A percentile compares a stretch with the other conserved stretches of the same genome.
phyloP scores from a whole-genome alignment of 92 coral and sea anemone species.

The Porites divaricata region DNA sequence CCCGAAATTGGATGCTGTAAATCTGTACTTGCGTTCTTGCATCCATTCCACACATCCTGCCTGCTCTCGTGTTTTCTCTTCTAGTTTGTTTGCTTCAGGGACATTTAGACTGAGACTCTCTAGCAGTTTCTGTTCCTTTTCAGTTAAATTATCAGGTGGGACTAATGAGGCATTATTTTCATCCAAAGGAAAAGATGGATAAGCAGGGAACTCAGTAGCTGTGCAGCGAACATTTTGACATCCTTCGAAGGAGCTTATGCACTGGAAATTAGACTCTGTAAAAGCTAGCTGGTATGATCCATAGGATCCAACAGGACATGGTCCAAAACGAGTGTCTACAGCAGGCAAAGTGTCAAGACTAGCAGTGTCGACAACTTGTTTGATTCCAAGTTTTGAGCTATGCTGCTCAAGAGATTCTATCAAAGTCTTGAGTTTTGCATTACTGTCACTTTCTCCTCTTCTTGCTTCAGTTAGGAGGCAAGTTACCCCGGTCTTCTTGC shows the following conservation, averaged over 20 bases:
- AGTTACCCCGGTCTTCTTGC: slow-evolving; percentile 50
- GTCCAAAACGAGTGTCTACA: slow-evolving; percentile 56
- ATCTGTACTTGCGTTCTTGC: slow-evolving; percentile 50
- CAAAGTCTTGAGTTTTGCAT: slow-evolving; percentile 23
- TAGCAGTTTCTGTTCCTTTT: slow-evolving; percentile 45
- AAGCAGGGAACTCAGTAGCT: slow-evolving; percentile 50
- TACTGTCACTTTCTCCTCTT: background rate
- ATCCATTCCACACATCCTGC: slow-evolving; percentile 54
- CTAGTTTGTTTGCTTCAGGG: slow-evolving; percentile 53
- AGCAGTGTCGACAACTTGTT: slow-evolving; percentile 47
- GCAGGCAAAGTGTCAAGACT: slow-evolving; percentile 22
- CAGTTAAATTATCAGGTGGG: slow-evolving; percentile 49
- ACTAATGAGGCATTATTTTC: slow-evolving; percentile 41
- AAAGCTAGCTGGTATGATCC: slow-evolving; percentile 52
- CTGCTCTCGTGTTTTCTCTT: slow-evolving; percentile 59
- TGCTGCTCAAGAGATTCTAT: slow-evolving; percentile 33
- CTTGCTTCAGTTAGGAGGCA: slow-evolving; percentile 65
- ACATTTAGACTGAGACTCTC: slow-evolving; percentile 46
- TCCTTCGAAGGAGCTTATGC: slow-evolving; percentile 44
- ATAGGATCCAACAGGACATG: slow-evolving; percentile 63
- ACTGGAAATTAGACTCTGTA: slow-evolving; percentile 44
- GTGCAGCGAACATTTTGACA: slow-evolving; percentile 21
- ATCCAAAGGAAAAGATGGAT: slow-evolving; percentile 68
- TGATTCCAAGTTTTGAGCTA: slow-evolving; percentile 54
- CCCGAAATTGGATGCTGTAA: slow-evolving; percentile 63